Conservation (phyloP, 2,797 vertebrate genomes). For the Lagorchestes hirsutus region DNA sequence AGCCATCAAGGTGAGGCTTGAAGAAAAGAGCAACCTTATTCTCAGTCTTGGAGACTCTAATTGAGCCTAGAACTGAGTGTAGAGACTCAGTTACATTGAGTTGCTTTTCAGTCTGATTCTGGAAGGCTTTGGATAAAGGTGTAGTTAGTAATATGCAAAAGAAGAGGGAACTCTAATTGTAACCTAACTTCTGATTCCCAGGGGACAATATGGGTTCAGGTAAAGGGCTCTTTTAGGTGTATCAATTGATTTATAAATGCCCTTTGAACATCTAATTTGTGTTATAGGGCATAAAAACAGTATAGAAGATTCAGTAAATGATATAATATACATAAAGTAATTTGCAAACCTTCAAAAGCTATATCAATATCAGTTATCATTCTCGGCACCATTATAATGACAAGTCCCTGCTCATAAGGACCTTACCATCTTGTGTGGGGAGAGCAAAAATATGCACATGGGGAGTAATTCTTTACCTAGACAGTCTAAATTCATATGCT, state of each 20-base stretch:
- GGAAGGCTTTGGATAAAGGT: background rate
- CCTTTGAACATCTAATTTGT: background rate
- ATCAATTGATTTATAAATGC: background rate
- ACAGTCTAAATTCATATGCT: background rate
- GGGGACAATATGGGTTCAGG: background rate
- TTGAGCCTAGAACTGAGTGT: background rate
- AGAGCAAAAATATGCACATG: background rate
- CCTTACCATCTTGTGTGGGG: background rate
- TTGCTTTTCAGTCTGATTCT: background rate
- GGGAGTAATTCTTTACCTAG: background rate
- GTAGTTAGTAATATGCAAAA: background rate
- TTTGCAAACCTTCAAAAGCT: background rate
- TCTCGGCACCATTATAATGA: background rate
- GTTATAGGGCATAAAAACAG: background rate
- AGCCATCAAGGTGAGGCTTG: background rate
- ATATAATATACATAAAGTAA: background rate
- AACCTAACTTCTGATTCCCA: background rate
- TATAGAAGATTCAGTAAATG: background rate
- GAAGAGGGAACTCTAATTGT: background rate
- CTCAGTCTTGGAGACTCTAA: background rate
- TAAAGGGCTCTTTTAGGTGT: background rate
- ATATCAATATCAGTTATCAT: background rate
- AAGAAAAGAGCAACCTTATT: background rate
- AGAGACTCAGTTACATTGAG: background rate
- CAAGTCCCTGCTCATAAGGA: background rate